Percentiles rank a stretch among this genome's conserved stretches.
Conservation (phyloP, 2,797 vertebrate genomes). For the Malacoctenus gilli region DNA sequence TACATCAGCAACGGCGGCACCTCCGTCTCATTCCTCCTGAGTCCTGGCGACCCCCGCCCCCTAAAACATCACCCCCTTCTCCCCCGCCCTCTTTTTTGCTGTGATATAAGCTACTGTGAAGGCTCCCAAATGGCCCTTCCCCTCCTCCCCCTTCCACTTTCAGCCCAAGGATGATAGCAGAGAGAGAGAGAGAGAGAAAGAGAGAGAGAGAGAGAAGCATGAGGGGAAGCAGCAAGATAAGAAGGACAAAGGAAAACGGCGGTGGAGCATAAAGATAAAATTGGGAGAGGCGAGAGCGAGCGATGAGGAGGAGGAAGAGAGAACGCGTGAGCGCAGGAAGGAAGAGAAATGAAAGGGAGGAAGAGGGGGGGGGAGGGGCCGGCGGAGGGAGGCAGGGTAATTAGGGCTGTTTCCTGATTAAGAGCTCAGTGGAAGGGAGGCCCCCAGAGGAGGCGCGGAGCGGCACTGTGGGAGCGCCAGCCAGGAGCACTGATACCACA, state of each 20-base stretch:
- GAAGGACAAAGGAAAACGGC: conserved; percentile 68
- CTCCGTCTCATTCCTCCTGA: conserved; percentile 39
- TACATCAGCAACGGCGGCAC: conserved; percentile 56
- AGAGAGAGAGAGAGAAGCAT: conserved; percentile 24
- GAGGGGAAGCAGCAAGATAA: conserved; percentile 64
- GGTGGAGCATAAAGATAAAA: conserved; percentile 71
- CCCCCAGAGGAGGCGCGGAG: conserved; percentile 70
- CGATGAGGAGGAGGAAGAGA: conserved; percentile 41
- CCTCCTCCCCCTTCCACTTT: conserved; percentile 38
- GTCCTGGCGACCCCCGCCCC: conserved; percentile 42
- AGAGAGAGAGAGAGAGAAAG: conserved; percentile 19
- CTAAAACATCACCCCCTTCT: conserved; percentile 18
- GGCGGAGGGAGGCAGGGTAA: conserved; percentile 63
- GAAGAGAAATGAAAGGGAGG: conserved; percentile 53
- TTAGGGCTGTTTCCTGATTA: conserved; percentile 82
- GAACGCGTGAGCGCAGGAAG: conserved; percentile 38
- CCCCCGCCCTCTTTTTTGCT: conserved; percentile 39
- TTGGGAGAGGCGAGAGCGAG: conserved; percentile 45
- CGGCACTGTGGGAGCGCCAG: conserved; percentile 72
- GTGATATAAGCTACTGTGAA: conserved; percentile 68
- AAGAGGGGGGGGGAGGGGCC: conserved; percentile 16
- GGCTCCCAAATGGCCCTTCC: conserved; percentile 45
- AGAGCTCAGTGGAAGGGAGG: conserved; percentile 78
- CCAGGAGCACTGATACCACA: conserved; percentile 80
- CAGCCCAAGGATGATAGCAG: conserved; percentile 59